Evolutionary conservation across 92 coral and sea anemone species (phyloP), one percentile per base, ranked within the genome.

Genomic region (Epizoanthus illoricatus): DNA sequence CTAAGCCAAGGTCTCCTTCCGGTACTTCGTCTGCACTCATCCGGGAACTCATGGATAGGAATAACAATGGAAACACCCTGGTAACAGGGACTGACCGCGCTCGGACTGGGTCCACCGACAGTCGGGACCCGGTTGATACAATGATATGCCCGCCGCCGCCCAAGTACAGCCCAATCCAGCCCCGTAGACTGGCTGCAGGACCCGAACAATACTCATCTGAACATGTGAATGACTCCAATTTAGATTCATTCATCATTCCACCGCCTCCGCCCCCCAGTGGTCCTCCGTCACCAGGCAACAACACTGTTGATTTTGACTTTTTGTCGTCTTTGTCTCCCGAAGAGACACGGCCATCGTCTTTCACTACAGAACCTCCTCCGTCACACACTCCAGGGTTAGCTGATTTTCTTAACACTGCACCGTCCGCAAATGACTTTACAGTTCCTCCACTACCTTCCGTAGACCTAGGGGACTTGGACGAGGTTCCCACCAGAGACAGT

Each of bases 131-230:
- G 43, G 82, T 78, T 47, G 61, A 78, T 45, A 45, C 64, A 20
- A 78, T 78, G 82, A 78, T 78, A 23, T 78, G 82, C 69, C 82
- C 82, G 21, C 82, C 82, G 4, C 82, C 82, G 9, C 82, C 82
- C 12, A 78, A 63, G 58, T 78, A 62, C 67, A 78, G 82, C 20
- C 82, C 82, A 18, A 7, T 63, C 61, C 72, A 19, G 15, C 45
- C 82, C 42, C 45, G 71, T 15, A 58, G 82, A 62, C 39, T 13
- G 11, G 42, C 24, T 0, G 16, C 82, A 21, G 82, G 47, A 64
- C 18, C 43, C 2, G 2, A 5, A 45, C 39, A 63, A 43, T 36
- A 47, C 55, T 20, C 61, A 28, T 23, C 82, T 5, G 71, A 63
- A 43, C 71, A 63, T 45, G 47, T 21, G 0, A 43, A 63, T 45